Base-by-base conservation (phyloP, 2,888 invertebrate genomes). In the Spodoptera littoralis region DNA sequence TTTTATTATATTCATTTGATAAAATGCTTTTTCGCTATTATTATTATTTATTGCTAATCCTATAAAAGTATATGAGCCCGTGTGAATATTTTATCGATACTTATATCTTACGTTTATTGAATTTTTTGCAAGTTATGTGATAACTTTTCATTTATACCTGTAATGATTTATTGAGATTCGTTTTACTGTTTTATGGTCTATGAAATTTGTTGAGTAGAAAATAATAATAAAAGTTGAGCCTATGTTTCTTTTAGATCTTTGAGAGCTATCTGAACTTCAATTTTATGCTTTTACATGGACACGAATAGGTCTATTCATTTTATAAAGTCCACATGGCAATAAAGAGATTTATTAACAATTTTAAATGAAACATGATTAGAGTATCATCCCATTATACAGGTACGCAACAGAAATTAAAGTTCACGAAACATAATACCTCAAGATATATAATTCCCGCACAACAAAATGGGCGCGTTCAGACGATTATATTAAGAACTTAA, bases 401-500 rank as follows among this genome's bases (percentile, higher is more conserved):
- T 56, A 41, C 47, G 53, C 30, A 58, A 66, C 51, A 74, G 44
- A 73, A 54, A 74, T 70, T 62, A 70, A 61, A 70, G 54, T 66
- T 52, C 54, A 70, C 48, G 46, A 70, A 27, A 70, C 61, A 62
- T 47, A 60, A 60, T 51, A 57, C 50, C 55, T 68, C 46, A 44
- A 47, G 70, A 52, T 70, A 47, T 50, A 49, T 66, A 55, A 74
- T 71, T 60, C 63, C 18, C 56, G 56, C 55, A 49, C 54, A 61
- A 67, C 64, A 62, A 67, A 60, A 77, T 61, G 71, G 60, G 65
- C 49, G 46, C 44, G 57, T 53, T 67, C 22, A 77, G 67, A 72
- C 69, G 70, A 61, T 80, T 76, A 77, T 67, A 75, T 80, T 80
- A 79, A 80, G 74, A 83, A 77, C 77, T 84, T 86, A 84, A 87